Evolutionary conservation across 1,140 invertebrate species (phyloP).

Genomic region (Harpegnathos saltator): DNA sequence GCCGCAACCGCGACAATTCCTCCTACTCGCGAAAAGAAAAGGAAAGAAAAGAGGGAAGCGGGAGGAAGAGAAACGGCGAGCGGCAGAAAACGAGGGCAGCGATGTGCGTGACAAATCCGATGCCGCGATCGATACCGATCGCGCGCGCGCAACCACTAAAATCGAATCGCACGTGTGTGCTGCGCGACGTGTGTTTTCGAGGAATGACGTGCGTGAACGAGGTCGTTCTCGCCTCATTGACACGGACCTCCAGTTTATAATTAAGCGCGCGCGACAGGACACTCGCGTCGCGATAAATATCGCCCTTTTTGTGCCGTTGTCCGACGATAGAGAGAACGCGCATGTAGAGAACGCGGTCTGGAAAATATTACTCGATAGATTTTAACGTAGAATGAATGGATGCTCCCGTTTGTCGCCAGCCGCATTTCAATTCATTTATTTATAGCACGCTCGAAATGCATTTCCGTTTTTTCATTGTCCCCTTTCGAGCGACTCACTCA

Average conservation of each 20-base stretch:
- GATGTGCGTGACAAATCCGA: conserved; percentile 31
- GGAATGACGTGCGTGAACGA: conserved; percentile 46
- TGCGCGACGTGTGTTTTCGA: conserved; percentile 5
- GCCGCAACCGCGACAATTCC: conserved; percentile 48
- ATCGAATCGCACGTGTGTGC: conserved; percentile 10
- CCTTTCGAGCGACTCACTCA: too few relatives aligned
- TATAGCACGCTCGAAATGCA: too few relatives aligned
- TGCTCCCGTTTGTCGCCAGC: too few relatives aligned
- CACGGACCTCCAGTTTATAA: conserved; percentile 45
- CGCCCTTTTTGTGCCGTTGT: conserved; percentile 36
- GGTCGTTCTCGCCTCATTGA: conserved; percentile 50
- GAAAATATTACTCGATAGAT: too few relatives aligned
- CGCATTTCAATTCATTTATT: too few relatives aligned
- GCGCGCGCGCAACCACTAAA: background rate
- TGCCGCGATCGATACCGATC: conserved; percentile 48
- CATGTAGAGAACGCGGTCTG: too few relatives aligned
- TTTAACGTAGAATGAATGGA: too few relatives aligned
- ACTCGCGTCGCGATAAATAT: conserved; percentile 27
- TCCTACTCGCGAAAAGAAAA: conserved; percentile 37
- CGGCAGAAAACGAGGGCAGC: conserved; percentile 28
- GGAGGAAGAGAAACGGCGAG: background rate
- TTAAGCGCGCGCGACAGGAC: conserved; percentile 35
- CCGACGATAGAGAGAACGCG: background rate
- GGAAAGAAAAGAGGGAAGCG: background rate
- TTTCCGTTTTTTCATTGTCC: too few relatives aligned